phyloP scores from a whole-genome alignment of 2,888 invertebrate genomes.

The Nymphalis c-album region DNA sequence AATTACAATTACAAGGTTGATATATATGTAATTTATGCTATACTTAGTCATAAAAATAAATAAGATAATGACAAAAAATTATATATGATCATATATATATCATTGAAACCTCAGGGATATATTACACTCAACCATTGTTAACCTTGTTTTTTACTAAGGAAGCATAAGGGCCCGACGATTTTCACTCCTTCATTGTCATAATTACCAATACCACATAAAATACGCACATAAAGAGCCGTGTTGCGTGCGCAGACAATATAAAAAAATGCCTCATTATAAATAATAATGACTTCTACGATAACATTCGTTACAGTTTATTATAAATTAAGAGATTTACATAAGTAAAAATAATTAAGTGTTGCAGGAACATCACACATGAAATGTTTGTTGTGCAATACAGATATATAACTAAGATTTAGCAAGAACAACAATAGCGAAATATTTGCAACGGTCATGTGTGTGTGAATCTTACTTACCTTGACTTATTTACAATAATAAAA shows the following conservation, averaged over 20 bases:
- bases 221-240: too few species aligned
- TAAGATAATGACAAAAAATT: conserved; percentile 7
- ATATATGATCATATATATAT: not conserved
- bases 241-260: too few species aligned
- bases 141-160: too few species aligned
- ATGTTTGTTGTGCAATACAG: conserved; percentile 12
- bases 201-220: too few species aligned
- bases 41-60: conserved; percentile 13
- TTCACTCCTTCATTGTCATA: too few species aligned
- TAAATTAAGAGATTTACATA: too few species aligned
- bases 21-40: conserved; percentile 18
- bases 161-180: too few species aligned
- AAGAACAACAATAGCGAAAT: conserved; percentile 19
- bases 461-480: conserved; percentile 20
- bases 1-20: conserved; percentile 20
- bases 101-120: not conserved
- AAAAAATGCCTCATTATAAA: too few species aligned
- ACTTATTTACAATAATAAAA: conserved; percentile 2
- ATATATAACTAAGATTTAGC: conserved; percentile 4
- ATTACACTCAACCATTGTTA: too few species aligned
- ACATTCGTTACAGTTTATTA: too few species aligned
- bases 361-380: conserved; percentile 3
- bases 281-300: too few species aligned
- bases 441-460: conserved; percentile 3
- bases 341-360: too few species aligned